Conservation (phyloP, 1,140 invertebrate species). For the Harlomillsia oculata region DNA sequence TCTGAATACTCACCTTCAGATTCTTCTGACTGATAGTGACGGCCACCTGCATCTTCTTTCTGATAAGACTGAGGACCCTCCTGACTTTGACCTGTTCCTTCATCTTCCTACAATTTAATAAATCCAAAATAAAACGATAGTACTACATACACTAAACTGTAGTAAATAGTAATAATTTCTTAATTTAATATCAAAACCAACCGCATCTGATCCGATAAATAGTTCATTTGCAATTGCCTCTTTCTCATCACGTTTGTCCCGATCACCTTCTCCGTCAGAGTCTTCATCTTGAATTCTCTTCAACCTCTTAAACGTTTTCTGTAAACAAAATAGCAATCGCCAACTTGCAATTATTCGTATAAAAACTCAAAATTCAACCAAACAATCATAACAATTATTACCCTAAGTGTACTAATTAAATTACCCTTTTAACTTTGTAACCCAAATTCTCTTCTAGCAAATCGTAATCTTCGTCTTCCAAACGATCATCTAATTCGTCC, state of each 20-base stretch:
- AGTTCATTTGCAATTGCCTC: conserved; percentile 82
- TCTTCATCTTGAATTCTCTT: conserved; percentile 74
- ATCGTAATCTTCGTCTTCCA: conserved; percentile 97
- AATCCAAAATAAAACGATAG: background rate
- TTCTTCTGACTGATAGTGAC: conserved; percentile 64
- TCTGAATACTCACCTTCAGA: conserved; percentile 62
- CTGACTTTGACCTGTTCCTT: no score
- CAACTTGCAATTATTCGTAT: background rate
- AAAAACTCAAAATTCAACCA: no score
- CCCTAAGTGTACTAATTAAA: conserved; percentile 33
- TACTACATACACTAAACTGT: no score
- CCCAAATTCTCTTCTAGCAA: conserved; percentile 96
- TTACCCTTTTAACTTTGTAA: conserved; percentile 77
- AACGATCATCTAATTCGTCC: conserved; percentile 67
- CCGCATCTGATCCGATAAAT: conserved; percentile 75
- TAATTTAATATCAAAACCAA: no score
- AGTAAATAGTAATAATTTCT: no score
- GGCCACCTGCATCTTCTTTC: conserved; percentile 48
- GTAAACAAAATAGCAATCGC: background rate
- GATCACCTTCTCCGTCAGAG: conserved; percentile 64
- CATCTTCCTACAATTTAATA: conserved; percentile 57
- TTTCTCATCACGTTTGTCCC: conserved; percentile 61
- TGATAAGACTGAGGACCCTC: no score
- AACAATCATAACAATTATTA: no score
- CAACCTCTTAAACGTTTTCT: conserved; percentile 61